Percentiles rank a stretch among this genome's conserved stretches.
These are phyloP conservation scores for Drosophila nebulosa DNA, from an alignment of 1,140 invertebrate species.

Conservation along the genomic window DNA sequence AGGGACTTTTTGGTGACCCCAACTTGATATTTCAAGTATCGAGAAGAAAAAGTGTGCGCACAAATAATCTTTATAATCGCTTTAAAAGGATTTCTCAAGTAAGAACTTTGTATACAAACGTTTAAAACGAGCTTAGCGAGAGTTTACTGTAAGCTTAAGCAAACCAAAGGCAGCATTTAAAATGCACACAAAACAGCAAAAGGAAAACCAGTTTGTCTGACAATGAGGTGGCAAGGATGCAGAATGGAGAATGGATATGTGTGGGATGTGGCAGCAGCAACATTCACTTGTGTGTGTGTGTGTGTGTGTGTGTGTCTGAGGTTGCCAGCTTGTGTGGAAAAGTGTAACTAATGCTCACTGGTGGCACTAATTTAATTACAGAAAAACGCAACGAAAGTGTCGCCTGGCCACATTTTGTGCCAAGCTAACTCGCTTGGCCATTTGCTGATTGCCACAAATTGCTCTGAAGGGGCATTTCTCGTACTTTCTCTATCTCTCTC, in stretches of 20 bases:
- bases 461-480: slow-evolving; percentile 54
- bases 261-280: background rate
- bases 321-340: slow-evolving; percentile 25
- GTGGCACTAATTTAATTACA: slow-evolving; percentile 78
- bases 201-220: background rate
- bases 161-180: background rate
- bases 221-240: slow-evolving; percentile 4
- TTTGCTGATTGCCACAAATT: slow-evolving; percentile 77
- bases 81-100: too few species aligned
- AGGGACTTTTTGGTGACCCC: too few species aligned
- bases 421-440: slow-evolving; percentile 62
- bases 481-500: background rate
- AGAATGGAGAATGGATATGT: background rate
- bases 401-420: slow-evolving; percentile 61
- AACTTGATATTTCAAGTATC: too few species aligned
- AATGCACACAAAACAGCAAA: background rate
- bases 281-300: too few species aligned
- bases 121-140: background rate
- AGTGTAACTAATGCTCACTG: slow-evolving; percentile 76
- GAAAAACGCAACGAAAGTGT: slow-evolving; percentile 75
- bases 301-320: slow-evolving; percentile 6
- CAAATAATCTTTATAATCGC: too few species aligned
- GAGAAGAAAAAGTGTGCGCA: too few species aligned
- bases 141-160: background rate
- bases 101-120: too few species aligned